Conservation (phyloP, 2,888 invertebrate genomes). For the Leistus spinibarbis region DNA sequence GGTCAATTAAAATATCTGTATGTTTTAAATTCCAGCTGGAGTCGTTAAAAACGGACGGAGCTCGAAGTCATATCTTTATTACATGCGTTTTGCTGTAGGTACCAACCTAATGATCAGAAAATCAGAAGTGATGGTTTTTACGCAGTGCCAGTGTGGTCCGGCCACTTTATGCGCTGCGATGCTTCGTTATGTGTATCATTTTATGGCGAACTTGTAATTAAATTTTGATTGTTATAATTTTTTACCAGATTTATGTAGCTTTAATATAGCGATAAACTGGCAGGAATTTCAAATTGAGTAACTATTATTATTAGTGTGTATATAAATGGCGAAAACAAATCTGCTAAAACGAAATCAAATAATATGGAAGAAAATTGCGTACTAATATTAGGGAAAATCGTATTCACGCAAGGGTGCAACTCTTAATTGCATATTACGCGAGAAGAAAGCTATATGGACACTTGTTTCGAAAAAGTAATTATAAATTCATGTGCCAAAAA, state of each 20-base stretch:
- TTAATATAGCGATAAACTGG: too few species aligned
- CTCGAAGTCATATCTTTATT: constrained; percentile 35
- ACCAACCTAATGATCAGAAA: constrained; percentile 12
- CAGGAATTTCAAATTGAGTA: too few species aligned
- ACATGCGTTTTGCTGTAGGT: constrained; percentile 9
- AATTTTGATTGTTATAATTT: constrained; percentile 33
- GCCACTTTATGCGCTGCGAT: constrained; percentile 2
- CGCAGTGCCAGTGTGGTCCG: constrained; percentile 33
- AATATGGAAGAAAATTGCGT: too few species aligned
- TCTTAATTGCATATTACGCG: too few species aligned
- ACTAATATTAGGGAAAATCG: too few species aligned
- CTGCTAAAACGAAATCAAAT: too few species aligned
- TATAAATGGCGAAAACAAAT: too few species aligned
- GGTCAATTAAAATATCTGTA: constrained; percentile 36
- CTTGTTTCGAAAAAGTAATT: too few species aligned
- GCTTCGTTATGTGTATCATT: constrained; percentile 13
- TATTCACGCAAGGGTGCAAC: too few species aligned
- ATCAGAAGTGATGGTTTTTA: constrained; percentile 35
- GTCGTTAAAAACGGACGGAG: constrained; percentile 28
- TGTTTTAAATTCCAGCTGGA: constrained; percentile 28
- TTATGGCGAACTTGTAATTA: constrained; percentile 33
- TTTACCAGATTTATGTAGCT: constrained; percentile 23
- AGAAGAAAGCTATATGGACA: too few species aligned
- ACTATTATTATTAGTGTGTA: too few species aligned
- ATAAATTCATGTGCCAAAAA: too few species aligned